Percentiles rank a stretch among this genome's conserved stretches.
Conservation (phyloP, 2,113 vertebrate species). For the Lonchura striata region DNA sequence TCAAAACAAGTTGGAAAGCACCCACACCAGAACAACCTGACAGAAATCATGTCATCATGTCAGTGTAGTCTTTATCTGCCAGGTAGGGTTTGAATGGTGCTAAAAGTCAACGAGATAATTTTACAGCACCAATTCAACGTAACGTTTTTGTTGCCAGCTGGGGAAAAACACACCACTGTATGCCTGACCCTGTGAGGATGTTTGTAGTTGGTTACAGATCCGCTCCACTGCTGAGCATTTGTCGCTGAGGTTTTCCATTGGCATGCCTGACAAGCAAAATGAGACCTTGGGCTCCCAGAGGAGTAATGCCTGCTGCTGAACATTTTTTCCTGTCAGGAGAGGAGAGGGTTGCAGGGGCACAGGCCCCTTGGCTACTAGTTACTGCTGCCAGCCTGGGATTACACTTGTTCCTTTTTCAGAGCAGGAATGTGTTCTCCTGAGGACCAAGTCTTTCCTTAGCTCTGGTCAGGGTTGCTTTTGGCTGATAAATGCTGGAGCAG, state of each 20-base stretch:
- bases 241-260: neutral
- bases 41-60: neutral
- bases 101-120: neutral
- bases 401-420: neutral
- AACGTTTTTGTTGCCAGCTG: neutral
- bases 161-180: neutral
- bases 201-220: neutral
- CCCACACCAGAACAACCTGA: neutral
- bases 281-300: neutral
- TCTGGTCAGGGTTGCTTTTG: neutral
- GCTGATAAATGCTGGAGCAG: neutral
- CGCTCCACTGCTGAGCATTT: neutral
- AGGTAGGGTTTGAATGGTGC: neutral
- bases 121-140: neutral
- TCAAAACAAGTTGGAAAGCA: neutral
- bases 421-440: neutral
- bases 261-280: neutral
- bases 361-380: too few species aligned
- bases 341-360: neutral
- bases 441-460: neutral
- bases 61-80: neutral
- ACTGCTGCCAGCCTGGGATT: neutral
- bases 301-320: neutral
- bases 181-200: neutral
- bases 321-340: neutral